These are phyloP conservation scores for Schrankia costaestrigalis DNA, from an alignment of 2,888 invertebrate species.

Conservation along the genomic window DNA sequence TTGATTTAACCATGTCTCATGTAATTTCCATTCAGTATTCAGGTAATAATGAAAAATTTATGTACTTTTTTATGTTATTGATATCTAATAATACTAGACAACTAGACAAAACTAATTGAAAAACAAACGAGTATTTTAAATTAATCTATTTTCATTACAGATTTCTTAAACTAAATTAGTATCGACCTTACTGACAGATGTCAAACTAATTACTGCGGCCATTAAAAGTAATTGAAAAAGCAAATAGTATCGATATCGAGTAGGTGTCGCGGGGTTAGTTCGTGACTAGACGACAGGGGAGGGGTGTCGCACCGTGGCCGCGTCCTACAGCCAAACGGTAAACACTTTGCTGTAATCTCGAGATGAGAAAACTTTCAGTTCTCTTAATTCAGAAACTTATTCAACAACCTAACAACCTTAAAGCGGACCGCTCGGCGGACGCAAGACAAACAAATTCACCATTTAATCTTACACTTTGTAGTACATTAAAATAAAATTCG, in stretches of 20 bases:
- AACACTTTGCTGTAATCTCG: slow-evolving; percentile 82
- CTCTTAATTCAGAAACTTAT: slow-evolving; percentile 82
- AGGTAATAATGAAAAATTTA: too few species aligned
- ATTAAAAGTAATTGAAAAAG: slow-evolving; percentile 9
- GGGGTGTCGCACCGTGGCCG: slow-evolving; percentile 56
- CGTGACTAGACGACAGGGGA: slow-evolving; percentile 23
- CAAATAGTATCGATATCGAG: slow-evolving; percentile 20
- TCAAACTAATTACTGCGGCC: not conserved
- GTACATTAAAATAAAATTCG: slow-evolving; percentile 50
- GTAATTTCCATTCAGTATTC: too few species aligned
- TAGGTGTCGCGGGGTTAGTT: not conserved
- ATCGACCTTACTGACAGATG: too few species aligned
- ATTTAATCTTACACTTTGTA: slow-evolving; percentile 68
- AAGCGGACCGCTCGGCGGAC: slow-evolving; percentile 73
- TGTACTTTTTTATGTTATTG: too few species aligned
- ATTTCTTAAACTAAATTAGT: too few species aligned
- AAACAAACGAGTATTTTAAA: too few species aligned
- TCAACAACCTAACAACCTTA: slow-evolving; percentile 81
- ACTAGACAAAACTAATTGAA: too few species aligned
- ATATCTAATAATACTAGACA: too few species aligned
- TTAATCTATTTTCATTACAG: too few species aligned
- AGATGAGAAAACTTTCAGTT: slow-evolving; percentile 82
- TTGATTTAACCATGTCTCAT: too few species aligned
- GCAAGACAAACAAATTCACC: slow-evolving; percentile 75
- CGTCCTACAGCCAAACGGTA: slow-evolving; percentile 79